phyloP scores from a whole-genome alignment of 2,113 vertebrate species.

The Cepphus grylle region DNA sequence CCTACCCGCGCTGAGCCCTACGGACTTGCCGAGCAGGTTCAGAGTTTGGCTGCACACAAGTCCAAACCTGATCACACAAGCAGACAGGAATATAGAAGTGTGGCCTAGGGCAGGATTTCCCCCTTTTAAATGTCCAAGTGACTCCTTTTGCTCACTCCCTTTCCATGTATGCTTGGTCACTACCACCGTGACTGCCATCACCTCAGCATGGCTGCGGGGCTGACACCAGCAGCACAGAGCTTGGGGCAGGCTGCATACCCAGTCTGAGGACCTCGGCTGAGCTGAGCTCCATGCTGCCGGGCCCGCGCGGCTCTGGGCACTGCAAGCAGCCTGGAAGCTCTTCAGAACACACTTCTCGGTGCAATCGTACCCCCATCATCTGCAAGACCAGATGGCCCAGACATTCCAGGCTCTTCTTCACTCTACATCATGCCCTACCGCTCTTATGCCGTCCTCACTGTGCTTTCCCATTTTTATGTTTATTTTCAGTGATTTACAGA shows the following conservation, averaged over 20 bases:
- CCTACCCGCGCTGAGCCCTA: accelerated
- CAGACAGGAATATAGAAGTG: not conserved
- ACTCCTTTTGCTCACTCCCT: not conserved
- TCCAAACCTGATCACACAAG: not conserved
- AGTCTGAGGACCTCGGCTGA: not conserved
- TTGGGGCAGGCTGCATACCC: not conserved
- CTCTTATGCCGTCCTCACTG: not conserved
- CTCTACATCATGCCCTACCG: not conserved
- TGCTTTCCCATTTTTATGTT: not conserved
- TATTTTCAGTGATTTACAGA: not conserved
- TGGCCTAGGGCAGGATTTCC: not conserved
- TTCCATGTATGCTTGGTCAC: not conserved
- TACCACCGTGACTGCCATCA: not conserved
- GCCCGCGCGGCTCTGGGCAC: accelerated
- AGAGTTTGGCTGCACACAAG: not conserved
- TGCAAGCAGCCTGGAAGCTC: not conserved
- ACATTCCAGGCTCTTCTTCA: not conserved
- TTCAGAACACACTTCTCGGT: not conserved
- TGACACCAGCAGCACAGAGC: not conserved
- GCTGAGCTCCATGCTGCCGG: not conserved
- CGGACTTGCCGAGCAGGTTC: not conserved
- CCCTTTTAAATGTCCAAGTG: not conserved
- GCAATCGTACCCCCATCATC: not conserved
- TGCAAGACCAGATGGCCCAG: not conserved
- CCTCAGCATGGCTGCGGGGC: not conserved